Evolutionary conservation across 2,797 vertebrate species (phyloP), one percentile per base, ranked within the genome.

Genomic region (Sebastes vulpes): DNA sequence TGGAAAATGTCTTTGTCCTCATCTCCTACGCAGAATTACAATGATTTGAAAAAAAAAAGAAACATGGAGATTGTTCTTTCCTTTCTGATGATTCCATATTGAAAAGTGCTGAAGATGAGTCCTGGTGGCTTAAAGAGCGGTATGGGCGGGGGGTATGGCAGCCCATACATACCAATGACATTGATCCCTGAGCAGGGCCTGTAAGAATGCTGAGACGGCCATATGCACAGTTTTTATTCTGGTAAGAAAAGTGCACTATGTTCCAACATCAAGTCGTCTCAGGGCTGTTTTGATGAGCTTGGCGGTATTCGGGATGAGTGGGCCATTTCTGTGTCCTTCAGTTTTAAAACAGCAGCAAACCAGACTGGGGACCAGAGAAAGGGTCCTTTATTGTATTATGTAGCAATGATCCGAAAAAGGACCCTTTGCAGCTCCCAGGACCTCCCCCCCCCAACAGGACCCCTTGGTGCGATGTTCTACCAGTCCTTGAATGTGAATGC

Each of bases 151-250:
- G 29, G 42, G 9, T 8, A 63, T 2, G 23, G 63, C 66, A 56
- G 64, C 60, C 82, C 66, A 78, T 90, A 88, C 90, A 92, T 92
- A 92, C 86, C 82, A 91, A 92, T 90, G 84, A 79, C 85, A 88
- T 65, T 86, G 84, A 91, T 90, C 84, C 82, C 68, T 66, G 68
- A 85, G 66, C 35, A 46, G 58, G 60, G 38, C 25, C 54, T 75
- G 65, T 20, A 38, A 81, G 68, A 90, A 68, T 84, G 92, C 84
- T 94, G 90, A 91, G 83, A 56, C 2, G 12, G 72, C 82, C 68
- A 3, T 79, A 89, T 84, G 83, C 76, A 81, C 77, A 70, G 70
- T 78, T 83, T 84, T 66, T 56, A 35, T 79, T 65, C 53, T 29
- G 10, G 29, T 57, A 71, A 72, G 48, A 87, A 87, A 89, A 80